Evolutionary conservation across 2,797 vertebrate species (phyloP), one percentile per base, ranked within the genome.

Genomic region (Fistularia tabacaria): DNA sequence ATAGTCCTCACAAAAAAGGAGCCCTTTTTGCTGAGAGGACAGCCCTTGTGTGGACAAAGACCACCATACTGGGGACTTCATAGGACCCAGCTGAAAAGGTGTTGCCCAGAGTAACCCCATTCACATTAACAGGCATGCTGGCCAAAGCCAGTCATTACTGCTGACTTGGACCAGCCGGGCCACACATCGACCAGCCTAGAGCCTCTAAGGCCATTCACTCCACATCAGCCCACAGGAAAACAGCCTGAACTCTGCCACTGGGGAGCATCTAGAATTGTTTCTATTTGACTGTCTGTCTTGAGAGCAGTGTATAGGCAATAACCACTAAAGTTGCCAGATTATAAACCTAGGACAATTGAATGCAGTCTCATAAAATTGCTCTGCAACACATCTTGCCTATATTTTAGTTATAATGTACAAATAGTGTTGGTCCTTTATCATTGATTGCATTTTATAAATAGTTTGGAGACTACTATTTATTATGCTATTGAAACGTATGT

Each of bases 71-170:
- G 83, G 85, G 83, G 86, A 89, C 87, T 91, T 90, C 88, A 90
- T 88, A 89, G 84, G 85, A 88, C 83, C 81, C 83, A 75, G 76
- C 85, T 90, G 89, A 90, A 90, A 90, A 90, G 89, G 85, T 90
- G 90, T 91, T 91, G 90, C 90, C 88, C 82, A 84, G 89, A 89
- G 90, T 90, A 89, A 92, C 90, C 87, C 85, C 73, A 88, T 86
- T 89, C 85, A 90, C 84, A 85, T 86, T 83, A 88, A 88, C 86
- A 87, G 87, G 84, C 89, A 90, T 91, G 81, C 88, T 83, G 85
- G 82, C 84, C 84, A 85, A 87, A 82, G 86, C 82, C 79, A 85
- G 77, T 88, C 84, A 86, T 88, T 88, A 86, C 85, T 88, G 86
- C 82, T 87, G 89, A 89, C 89, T 90, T 89, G 87, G 87, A 88